These are phyloP conservation scores for Antigone vipio DNA, from an alignment of 2,113 vertebrate species.

Conservation along the genomic window DNA sequence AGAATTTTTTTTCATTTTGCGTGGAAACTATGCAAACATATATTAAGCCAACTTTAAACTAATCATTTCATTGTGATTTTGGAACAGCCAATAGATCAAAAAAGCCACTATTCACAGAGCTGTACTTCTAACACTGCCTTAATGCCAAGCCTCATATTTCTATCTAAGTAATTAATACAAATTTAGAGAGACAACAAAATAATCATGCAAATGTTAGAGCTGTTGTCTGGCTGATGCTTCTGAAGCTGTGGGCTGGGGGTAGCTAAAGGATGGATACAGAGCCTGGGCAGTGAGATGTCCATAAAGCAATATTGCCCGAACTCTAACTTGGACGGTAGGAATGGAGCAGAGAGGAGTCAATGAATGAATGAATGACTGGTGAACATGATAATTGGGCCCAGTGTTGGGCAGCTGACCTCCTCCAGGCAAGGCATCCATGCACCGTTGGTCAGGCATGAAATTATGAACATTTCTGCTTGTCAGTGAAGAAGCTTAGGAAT, in stretches of 20 bases:
- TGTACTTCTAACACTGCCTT: background rate
- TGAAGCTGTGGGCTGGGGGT: background rate
- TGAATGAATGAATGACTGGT: background rate
- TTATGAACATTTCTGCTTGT: background rate
- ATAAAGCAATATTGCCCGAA: rapidly evolving
- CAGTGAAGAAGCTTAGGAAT: background rate
- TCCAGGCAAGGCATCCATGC: background rate
- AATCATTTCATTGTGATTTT: background rate
- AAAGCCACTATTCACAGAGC: background rate
- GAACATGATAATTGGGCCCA: background rate
- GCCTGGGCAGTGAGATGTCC: background rate
- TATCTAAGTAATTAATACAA: background rate
- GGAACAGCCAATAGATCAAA: background rate
- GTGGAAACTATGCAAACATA: background rate
- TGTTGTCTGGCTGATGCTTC: background rate
- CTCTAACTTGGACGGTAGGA: background rate
- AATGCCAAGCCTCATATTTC: background rate
- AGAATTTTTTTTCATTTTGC: background rate
- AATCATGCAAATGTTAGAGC: background rate
- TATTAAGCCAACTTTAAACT: background rate
- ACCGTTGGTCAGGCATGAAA: background rate
- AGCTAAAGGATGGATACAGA: background rate
- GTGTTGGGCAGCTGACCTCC: background rate
- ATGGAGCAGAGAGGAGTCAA: background rate
- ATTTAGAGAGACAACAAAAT: background rate